Conservation (phyloP, 2,888 invertebrate genomes). For the Cheilosia impressa region DNA sequence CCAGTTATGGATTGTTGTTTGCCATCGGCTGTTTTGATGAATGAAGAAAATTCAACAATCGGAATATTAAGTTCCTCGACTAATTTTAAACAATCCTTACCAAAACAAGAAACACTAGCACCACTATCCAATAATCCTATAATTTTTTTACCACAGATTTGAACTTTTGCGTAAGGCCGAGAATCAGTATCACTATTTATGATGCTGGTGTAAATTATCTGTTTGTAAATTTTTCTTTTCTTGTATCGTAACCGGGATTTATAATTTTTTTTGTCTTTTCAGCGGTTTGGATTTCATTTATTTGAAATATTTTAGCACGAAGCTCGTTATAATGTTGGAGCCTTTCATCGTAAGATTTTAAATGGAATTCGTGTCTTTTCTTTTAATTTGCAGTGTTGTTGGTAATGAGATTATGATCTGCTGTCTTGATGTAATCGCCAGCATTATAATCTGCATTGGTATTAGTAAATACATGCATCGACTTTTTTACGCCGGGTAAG, state of each 20-base stretch:
- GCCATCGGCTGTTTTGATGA: neutral
- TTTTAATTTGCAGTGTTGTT: neutral
- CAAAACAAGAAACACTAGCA: neutral
- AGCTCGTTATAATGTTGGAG: neutral
- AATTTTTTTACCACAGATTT: neutral
- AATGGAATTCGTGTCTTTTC: neutral
- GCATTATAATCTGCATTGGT: neutral
- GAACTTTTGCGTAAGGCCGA: neutral
- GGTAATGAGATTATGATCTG: neutral
- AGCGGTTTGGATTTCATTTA: neutral
- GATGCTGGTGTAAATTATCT: neutral
- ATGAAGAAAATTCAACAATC: neutral
- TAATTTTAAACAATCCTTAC: neutral
- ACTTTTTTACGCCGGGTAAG: conserved; percentile 7
- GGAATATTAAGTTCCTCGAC: neutral
- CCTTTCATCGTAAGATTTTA: neutral
- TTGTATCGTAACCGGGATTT: neutral
- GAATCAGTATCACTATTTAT: neutral
- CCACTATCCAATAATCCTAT: neutral
- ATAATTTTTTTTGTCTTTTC: neutral
- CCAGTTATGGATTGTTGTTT: neutral
- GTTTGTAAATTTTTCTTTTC: neutral
- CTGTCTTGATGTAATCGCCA: neutral
- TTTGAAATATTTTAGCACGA: neutral
- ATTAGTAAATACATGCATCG: neutral